Evolutionary conservation across 2,113 vertebrate genomes (phyloP), one percentile per base, ranked within the genome.

Genomic region (Toxostoma redivivum): DNA sequence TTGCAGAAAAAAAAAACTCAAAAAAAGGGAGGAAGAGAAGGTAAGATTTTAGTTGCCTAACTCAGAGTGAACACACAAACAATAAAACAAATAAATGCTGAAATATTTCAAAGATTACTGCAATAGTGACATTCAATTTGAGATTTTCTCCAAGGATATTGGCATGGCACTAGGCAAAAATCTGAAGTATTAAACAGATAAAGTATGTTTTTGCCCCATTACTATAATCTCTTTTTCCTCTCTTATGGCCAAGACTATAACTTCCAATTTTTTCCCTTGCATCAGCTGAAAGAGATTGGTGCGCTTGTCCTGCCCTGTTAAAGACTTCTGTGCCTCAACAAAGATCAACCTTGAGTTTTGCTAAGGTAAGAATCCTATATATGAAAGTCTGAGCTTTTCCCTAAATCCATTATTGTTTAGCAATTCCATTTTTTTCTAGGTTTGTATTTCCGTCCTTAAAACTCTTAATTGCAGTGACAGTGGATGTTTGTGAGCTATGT

Each of bases 91-190:
- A 86, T 25, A 82, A 78, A 79, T 65, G 17, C 13, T 11, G 4
- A 86, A 70, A 74, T 35, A 12, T 78, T 38, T 87, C 48, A 80
- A 19, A 84, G 17, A 61, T 5, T 45, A 54, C 9, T 40, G 31
- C 9, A 61, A 27, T 2, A 72, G 15, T 7, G 18, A 15, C 35
- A 77, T 61, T 81, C 17, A 44, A 30, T 51, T 79, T 40, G 60
- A 65, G 17, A 14, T 86, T 73, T 66, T 86, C 33, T 92, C n/a
- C 69, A 65, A 58, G 91, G 47, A 72, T 62, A 72, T 15, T 84
- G 24, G 18, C 51, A 69, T 64, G 31, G 8, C 5, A 74, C 81
- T 58, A 88, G 17, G 20, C n/a, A 81, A 83, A 93, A 90, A 53
- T 11, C 25, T 48, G 50, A 86, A 71, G 13, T 64, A 88, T 67